A percentile compares a stretch with the other conserved stretches of the same genome.
Evolutionary conservation across 2,797 vertebrate species (phyloP).

Genomic region (Sebastiscus albofasciatus): DNA sequence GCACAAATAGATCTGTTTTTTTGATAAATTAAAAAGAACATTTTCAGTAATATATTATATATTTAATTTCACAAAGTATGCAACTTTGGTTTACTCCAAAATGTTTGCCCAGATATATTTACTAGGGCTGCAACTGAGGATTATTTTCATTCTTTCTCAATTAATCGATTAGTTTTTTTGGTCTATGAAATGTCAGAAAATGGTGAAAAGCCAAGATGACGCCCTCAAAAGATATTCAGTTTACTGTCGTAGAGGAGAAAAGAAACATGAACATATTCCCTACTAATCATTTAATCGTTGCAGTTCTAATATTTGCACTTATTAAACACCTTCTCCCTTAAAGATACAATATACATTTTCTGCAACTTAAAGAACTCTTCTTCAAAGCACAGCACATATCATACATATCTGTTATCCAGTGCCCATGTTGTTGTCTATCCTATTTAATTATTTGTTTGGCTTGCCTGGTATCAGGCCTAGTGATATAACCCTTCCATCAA

Average conservation of each 20-base stretch:
- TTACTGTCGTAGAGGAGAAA: too few relatives aligned
- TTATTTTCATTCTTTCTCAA: neutral
- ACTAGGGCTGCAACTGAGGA: too few relatives aligned
- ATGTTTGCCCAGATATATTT: neutral
- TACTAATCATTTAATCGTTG: too few relatives aligned
- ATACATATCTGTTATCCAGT: neutral
- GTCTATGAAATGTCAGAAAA: too few relatives aligned
- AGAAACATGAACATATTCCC: too few relatives aligned
- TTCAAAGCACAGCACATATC: neutral
- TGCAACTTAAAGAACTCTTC: neutral
- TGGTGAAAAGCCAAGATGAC: too few relatives aligned
- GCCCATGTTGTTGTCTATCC: neutral
- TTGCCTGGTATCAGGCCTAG: neutral
- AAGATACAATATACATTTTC: neutral
- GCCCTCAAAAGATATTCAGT: too few relatives aligned
- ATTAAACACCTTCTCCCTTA: neutral
- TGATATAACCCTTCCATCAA: neutral
- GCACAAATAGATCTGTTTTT: neutral
- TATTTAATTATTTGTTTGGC: neutral
- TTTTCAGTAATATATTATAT: neutral
- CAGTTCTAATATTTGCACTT: too few relatives aligned
- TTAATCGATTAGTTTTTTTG: fast-evolving
- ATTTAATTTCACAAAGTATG: neutral
- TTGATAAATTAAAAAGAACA: neutral
- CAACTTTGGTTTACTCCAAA: neutral